Evolutionary conservation across 92 coral and sea anemone genomes (phyloP), one percentile per base, ranked within the genome.

Genomic region (Siderastrea siderea): DNA sequence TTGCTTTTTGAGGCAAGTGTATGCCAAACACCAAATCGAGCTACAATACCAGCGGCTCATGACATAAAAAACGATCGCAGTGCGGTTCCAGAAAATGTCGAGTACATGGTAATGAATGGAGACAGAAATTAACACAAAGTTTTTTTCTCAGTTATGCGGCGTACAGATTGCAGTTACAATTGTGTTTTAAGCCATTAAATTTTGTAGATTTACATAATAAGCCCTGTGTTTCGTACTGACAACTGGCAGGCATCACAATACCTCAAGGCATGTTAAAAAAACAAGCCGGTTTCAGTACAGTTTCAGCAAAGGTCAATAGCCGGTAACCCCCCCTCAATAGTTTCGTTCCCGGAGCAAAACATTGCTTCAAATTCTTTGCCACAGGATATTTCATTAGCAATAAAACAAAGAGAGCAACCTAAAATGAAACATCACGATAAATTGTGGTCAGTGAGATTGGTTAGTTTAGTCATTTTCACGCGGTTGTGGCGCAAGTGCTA

Each of bases 291-390:
- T 69, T 69, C 78, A 58, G 47, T 13, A 47, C 55, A 46, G 86
- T 82, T 82, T 82, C 86, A 82, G 86, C 86, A 9, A 17, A 71
- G 86, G 86, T 82, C 86, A 82, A 57, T 16, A 71, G 14, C 2
- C 4, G 50, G 68, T 63, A 44, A 46, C 47, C 9, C 64, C 9
- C 64, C 71, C 71, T 79, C 43, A 7, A 45, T 13, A 59, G 68
- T 77, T 47, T 77, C 81, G 68, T 38, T 26, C 26, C 12, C 47
- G 16, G n/a, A 16, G 44, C 45, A 78, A 61, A 16, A 7, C 82
- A 14, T 67, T 38, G 6, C 6, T 38, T 53, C 74, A 14, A 7
- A 49, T 38, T 49, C 53, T 11, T 5, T 47, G 54, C 12, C 17
- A 48, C 62, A 54, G 12, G 51, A 44, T 68, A 69, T 68, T 46